These are phyloP conservation scores for Ascidia mentula DNA, from an alignment of 23 tunicate genomes.

Conservation along the genomic window DNA sequence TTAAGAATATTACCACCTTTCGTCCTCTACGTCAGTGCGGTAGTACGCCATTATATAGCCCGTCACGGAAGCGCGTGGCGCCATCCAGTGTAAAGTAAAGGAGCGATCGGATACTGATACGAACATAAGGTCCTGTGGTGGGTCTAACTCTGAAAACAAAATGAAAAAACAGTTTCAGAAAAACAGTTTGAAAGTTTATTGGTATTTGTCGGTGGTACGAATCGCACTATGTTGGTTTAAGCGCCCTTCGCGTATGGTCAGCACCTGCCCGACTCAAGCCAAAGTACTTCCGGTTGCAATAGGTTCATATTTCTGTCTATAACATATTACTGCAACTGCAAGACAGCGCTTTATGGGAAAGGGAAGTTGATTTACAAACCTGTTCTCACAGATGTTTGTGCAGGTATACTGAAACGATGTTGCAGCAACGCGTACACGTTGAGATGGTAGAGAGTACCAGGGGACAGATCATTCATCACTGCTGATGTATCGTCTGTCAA, in stretches of 20 bases:
- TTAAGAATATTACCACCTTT: conserved; percentile 8
- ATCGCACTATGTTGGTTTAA: too few species aligned
- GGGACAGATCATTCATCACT: not conserved
- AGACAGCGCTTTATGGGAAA: too few species aligned
- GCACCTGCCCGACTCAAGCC: too few species aligned
- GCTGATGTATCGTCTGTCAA: conserved; percentile 3
- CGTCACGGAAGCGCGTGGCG: not conserved
- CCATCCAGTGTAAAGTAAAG: conserved; percentile 28
- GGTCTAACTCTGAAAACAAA: conserved; percentile 8
- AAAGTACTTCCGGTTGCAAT: too few species aligned
- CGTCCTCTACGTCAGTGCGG: not conserved
- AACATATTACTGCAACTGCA: too few species aligned
- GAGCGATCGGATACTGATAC: conserved; percentile 24
- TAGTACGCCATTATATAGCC: conserved; percentile 24
- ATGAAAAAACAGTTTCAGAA: too few species aligned
- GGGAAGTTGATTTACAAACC: too few species aligned
- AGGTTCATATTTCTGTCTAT: too few species aligned
- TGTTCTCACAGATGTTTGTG: conserved; percentile 14
- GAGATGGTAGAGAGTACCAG: conserved; percentile 11
- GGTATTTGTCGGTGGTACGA: too few species aligned
- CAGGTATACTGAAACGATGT: conserved; percentile 20
- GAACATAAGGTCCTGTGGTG: conserved; percentile 24
- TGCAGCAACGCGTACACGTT: conserved; percentile 14
- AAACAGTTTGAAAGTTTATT: too few species aligned
- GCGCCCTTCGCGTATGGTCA: too few species aligned